phyloP scores from a whole-genome alignment of 2,888 invertebrate genomes.

The Caenorhabditis uteleia region DNA sequence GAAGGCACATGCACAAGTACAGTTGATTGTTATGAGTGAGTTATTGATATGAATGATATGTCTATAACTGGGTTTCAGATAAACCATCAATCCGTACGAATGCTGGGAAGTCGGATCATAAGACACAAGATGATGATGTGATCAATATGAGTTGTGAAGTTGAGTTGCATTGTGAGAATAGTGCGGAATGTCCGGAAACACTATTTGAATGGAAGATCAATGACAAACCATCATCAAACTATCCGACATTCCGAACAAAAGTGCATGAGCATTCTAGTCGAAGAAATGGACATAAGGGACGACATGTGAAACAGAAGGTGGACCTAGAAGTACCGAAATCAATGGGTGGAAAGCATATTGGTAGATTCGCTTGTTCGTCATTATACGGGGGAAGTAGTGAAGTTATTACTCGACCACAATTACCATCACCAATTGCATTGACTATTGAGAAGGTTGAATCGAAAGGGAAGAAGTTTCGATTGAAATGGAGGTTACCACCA shows the following conservation, averaged over 20 bases:
- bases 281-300: constrained; percentile 24
- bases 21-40: constrained; percentile 57
- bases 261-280: constrained; percentile 23
- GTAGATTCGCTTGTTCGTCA: constrained; percentile 61
- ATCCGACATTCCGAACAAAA: constrained; percentile 24
- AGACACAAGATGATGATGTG: constrained; percentile 22
- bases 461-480: constrained; percentile 15
- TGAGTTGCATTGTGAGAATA: constrained; percentile 28
- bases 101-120: background rate
- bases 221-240: constrained; percentile 42
- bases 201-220: constrained; percentile 62
- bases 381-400: constrained; percentile 52
- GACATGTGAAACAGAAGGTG: constrained; percentile 31
- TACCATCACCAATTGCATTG: constrained; percentile 38
- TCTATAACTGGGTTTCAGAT: constrained; percentile 4
- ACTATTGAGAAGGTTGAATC: constrained; percentile 26
- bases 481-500: constrained; percentile 45
- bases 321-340: constrained; percentile 33
- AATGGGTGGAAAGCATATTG: constrained; percentile 32
- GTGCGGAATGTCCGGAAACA: constrained; percentile 58
- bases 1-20: constrained; percentile 56
- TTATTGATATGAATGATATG: background rate
- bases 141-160: constrained; percentile 38
- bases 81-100: constrained; percentile 31
- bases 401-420: constrained; percentile 20